Percentiles rank a stretch among this genome's conserved stretches.
Evolutionary conservation across 2,797 vertebrate genomes (phyloP).

Genomic region (Myotis pilosus): DNA sequence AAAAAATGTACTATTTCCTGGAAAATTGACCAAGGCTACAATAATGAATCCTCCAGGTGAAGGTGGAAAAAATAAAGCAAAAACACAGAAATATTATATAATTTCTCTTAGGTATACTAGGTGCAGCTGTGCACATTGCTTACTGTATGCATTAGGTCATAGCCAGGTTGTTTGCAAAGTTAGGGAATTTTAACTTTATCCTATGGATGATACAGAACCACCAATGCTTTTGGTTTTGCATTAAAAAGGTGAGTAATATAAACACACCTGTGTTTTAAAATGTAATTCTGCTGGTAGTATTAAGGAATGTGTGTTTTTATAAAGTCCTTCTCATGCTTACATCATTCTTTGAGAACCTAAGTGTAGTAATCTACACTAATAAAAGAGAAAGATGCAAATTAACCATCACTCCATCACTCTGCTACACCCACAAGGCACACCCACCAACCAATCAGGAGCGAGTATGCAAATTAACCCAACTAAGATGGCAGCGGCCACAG

Average conservation of each 20-base stretch:
- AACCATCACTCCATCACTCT: too few relatives aligned
- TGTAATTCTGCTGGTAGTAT: not conserved
- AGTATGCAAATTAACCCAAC: too few relatives aligned
- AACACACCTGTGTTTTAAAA: conserved; percentile 12
- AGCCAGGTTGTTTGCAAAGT: not conserved
- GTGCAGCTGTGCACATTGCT: not conserved
- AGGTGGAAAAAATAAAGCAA: not conserved
- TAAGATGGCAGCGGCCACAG: too few relatives aligned
- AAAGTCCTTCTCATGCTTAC: not conserved
- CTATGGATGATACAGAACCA: not conserved
- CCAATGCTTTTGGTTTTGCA: not conserved
- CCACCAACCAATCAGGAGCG: too few relatives aligned
- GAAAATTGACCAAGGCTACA: not conserved
- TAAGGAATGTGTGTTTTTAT: not conserved
- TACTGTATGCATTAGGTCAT: not conserved
- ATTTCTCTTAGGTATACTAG: not conserved
- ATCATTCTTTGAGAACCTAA: not conserved
- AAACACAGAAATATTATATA: not conserved
- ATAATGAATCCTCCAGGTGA: not conserved
- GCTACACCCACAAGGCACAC: too few relatives aligned
- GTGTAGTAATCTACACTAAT: not conserved
- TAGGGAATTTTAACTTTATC: not conserved
- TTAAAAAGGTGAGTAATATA: not conserved
- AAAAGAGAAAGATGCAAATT: too few relatives aligned
- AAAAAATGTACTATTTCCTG: not conserved